phyloP scores from a whole-genome alignment of 2,797 vertebrate species.

The Dipus sagitta region DNA sequence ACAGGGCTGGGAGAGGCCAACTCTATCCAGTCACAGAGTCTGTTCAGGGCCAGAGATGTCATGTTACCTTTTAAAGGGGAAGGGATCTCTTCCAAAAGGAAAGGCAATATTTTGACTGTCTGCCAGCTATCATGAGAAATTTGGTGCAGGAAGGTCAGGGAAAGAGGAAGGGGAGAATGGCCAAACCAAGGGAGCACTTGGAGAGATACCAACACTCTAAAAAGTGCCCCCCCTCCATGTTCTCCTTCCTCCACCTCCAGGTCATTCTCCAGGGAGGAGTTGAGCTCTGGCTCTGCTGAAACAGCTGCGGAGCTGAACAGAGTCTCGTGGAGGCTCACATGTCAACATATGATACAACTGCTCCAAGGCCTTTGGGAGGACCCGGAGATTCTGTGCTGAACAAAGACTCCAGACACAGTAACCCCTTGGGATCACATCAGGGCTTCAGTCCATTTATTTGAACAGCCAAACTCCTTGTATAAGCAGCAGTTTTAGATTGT shows the following conservation, averaged over 20 bases:
- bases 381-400: neutral
- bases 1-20: neutral
- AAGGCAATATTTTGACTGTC: slow-evolving; percentile 38
- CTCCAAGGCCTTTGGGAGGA: slow-evolving; percentile 27
- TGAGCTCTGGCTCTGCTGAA: slow-evolving; percentile 40
- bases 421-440: neutral
- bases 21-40: slow-evolving; percentile 21
- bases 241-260: neutral
- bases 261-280: neutral
- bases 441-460: slow-evolving; percentile 73
- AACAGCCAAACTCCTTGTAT: slow-evolving; percentile 48
- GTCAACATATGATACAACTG: slow-evolving; percentile 40
- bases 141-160: neutral
- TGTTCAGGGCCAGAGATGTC: slow-evolving; percentile 50
- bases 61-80: slow-evolving; percentile 74
- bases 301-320: slow-evolving; percentile 35
- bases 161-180: neutral
- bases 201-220: neutral
- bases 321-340: slow-evolving; percentile 29
- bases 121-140: neutral
- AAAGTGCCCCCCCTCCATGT: neutral
- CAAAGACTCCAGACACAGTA: neutral
- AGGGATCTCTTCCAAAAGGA: slow-evolving; percentile 44
- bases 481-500: slow-evolving; percentile 19
- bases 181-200: neutral